Base-by-base conservation (phyloP, 2,888 invertebrate species). In the Leucophenga montana region DNA sequence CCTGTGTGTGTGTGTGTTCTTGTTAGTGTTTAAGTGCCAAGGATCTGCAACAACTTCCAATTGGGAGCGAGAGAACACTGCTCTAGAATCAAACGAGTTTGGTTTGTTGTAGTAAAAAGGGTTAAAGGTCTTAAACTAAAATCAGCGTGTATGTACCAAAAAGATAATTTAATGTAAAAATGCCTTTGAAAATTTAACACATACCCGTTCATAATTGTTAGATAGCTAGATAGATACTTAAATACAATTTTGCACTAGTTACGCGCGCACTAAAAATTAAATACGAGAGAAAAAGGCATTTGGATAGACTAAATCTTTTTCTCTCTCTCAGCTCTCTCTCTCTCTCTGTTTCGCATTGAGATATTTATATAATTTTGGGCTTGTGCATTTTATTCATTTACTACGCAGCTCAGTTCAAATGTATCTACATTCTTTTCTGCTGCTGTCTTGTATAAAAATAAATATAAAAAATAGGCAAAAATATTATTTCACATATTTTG, bases 41-140 rank as follows among this genome's bases (percentile, higher is more conserved):
- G 39, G 9, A 39, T 39, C 39, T 39, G 3, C 53, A 53, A 53
- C 53, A 53, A 53, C 53, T 39, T 39, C 39, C 39, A 11, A 11
- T 39, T 39, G 39, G 39, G 39, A 53, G 11, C 18, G 53, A 18
- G 6, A n/a, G 48, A 48, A 22, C 20, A n/a, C 59, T 27, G 59
- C 33, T 74, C 76, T 77, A 77, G 76, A 79, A 79, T 80, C 79
- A 79, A 78, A 79, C 70, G 79, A 79, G 77, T 77, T 79, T 75
- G 68, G 64, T 72, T 67, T 71, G 50, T 75, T 69, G 62, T 69
- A 66, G 68, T 71, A 66, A 54, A 71, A 61, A 53, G 67, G 50
- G 67, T 71, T 73, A 69, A 71, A 73, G 71, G 62, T 68, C 71
- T 78, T 78, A 78, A 73, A 79, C n/a, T 78, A 78, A 70, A 61